Conservation (phyloP, 2,888 invertebrate genomes). For the Nemotelus nigrinus region DNA sequence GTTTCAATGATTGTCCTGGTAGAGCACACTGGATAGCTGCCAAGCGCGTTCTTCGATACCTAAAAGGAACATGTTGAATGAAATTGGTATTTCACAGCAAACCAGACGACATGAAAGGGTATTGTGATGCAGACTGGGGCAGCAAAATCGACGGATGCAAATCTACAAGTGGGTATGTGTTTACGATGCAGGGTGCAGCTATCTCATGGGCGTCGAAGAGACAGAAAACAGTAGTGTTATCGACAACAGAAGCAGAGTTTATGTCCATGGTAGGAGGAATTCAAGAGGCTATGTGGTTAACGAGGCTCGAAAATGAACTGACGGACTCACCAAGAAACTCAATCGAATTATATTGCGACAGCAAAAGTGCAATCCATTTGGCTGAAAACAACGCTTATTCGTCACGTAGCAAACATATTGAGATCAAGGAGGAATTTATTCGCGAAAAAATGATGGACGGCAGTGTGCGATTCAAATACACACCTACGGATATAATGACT, state of each 20-base stretch:
- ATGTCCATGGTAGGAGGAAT: no score
- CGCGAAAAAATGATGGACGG: not conserved
- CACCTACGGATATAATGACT: not conserved
- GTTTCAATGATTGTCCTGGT: constrained; percentile 45
- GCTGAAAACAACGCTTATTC: not conserved
- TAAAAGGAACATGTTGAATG: constrained; percentile 47
- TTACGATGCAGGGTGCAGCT: constrained; percentile 3
- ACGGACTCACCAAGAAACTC: not conserved
- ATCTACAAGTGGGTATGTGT: constrained; percentile 5
- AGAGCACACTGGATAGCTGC: constrained; percentile 51
- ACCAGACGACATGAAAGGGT: not conserved
- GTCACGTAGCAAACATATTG: not conserved
- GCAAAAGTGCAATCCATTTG: not conserved
- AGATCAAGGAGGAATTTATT: not conserved
- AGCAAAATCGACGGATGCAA: not conserved
- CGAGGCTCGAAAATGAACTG: not conserved
- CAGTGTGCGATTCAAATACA: not conserved
- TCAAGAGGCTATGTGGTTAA: not conserved
- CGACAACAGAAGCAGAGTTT: no score
- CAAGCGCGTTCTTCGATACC: constrained; percentile 49
- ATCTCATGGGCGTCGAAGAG: not conserved
- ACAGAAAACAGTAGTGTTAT: not conserved
- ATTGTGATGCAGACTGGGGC: constrained; percentile 51
- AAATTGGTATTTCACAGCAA: constrained; percentile 23
- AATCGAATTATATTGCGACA: not conserved